Percentiles rank a stretch among this genome's conserved stretches.
Evolutionary conservation across 2,797 vertebrate genomes (phyloP).

Genomic region (Eurystomus glaucurus): DNA sequence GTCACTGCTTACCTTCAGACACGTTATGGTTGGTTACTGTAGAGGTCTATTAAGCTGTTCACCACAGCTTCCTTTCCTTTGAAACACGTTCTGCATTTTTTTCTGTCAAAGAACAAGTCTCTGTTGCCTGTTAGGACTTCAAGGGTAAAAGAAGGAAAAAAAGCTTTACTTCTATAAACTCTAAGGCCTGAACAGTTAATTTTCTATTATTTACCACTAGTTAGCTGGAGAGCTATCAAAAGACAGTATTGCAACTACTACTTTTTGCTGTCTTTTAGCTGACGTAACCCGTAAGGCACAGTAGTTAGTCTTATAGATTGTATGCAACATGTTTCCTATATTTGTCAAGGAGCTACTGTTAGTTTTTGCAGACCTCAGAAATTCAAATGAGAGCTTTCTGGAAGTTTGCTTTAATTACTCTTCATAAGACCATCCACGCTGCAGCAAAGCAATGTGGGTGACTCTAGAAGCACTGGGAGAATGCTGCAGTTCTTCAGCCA

Average conservation of each 20-base stretch:
- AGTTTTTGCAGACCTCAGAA: neutral
- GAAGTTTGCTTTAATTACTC: neutral
- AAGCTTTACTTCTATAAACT: neutral
- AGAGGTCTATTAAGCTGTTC: neutral
- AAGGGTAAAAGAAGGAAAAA: neutral
- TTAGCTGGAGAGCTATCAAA: neutral
- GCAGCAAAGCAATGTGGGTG: fast-evolving
- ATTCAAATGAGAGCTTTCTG: neutral
- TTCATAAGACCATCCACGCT: neutral
- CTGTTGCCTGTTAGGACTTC: neutral
- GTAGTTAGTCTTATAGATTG: neutral
- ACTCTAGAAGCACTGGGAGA: neutral
- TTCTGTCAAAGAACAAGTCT: neutral
- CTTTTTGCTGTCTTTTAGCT: neutral
- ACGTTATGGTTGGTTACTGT: fast-evolving
- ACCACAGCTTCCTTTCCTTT: neutral
- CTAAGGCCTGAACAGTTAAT: neutral
- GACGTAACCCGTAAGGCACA: neutral
- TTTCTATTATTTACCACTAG: neutral
- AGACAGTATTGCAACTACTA: neutral
- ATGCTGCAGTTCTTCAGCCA: neutral
- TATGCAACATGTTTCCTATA: neutral
- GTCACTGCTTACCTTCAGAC: neutral
- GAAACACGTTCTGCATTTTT: neutral
- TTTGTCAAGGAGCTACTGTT: neutral